phyloP scores from a whole-genome alignment of 2,797 vertebrate genomes.

The Trichosurus vulpecula region DNA sequence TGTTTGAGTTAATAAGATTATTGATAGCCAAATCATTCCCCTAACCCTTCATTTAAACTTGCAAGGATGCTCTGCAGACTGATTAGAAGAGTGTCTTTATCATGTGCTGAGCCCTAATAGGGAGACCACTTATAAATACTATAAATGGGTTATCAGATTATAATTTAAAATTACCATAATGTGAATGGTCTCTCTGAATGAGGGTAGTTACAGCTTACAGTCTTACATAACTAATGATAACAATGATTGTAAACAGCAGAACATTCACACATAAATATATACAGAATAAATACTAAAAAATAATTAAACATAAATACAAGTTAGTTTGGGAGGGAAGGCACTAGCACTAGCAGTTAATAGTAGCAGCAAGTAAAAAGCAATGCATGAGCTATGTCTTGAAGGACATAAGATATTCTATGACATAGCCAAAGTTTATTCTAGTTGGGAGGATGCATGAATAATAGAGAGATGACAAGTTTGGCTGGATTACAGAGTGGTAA shows the following conservation, averaged over 20 bases:
- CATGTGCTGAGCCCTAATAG: constrained; percentile 5
- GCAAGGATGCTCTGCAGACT: constrained; percentile 15
- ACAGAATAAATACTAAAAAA: background rate
- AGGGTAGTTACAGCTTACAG: background rate
- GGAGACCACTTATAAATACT: constrained; percentile 33
- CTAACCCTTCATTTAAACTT: constrained; percentile 26
- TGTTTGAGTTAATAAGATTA: constrained; percentile 31
- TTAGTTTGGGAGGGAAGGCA: background rate
- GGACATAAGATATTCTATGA: background rate
- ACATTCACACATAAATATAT: background rate
- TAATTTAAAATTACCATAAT: background rate
- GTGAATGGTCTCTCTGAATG: background rate
- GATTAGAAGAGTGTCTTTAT: constrained; percentile 35
- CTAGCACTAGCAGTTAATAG: background rate
- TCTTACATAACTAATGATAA: background rate
- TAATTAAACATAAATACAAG: background rate
- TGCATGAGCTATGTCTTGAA: background rate
- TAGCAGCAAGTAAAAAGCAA: background rate
- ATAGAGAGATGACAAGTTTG: background rate
- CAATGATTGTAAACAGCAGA: background rate
- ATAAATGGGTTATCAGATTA: background rate
- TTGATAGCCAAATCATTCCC: constrained; percentile 3
- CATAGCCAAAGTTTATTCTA: background rate
- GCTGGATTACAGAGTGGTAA: background rate
- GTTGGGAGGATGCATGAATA: background rate